Conservation (phyloP, 92 coral and sea anemone genomes). For the Palythoa caribaeorum region DNA sequence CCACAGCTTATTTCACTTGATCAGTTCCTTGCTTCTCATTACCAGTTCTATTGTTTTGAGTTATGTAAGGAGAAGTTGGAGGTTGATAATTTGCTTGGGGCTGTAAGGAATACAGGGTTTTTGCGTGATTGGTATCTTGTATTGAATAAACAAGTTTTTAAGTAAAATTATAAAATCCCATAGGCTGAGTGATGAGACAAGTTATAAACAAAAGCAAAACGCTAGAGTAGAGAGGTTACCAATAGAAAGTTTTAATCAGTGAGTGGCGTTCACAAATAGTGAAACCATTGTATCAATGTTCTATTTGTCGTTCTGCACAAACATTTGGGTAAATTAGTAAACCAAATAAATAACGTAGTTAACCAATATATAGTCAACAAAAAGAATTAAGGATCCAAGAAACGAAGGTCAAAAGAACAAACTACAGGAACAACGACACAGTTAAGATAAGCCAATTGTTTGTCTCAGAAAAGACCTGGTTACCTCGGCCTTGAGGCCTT, state of each 20-base stretch:
- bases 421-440: neutral
- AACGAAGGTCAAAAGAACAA: neutral
- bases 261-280: neutral
- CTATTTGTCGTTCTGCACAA: neutral
- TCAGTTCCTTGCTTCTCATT: too few relatives aligned
- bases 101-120: too few relatives aligned
- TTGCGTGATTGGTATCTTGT: too few relatives aligned
- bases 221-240: neutral
- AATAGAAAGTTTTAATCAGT: neutral
- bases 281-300: neutral
- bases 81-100: too few relatives aligned
- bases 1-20: too few relatives aligned
- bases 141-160: too few relatives aligned
- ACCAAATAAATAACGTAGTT: neutral
- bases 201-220: too few relatives aligned
- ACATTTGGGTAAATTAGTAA: too few relatives aligned
- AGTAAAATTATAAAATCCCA: too few relatives aligned
- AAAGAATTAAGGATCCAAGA: neutral
- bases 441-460: neutral
- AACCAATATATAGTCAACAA: neutral
- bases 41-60: too few relatives aligned
- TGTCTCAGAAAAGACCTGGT: neutral
- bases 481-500: slow-evolving; percentile 83
- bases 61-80: too few relatives aligned
- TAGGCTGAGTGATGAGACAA: too few relatives aligned